Conservation (phyloP, 2,888 invertebrate species). For the Drosophila bunnanda region DNA sequence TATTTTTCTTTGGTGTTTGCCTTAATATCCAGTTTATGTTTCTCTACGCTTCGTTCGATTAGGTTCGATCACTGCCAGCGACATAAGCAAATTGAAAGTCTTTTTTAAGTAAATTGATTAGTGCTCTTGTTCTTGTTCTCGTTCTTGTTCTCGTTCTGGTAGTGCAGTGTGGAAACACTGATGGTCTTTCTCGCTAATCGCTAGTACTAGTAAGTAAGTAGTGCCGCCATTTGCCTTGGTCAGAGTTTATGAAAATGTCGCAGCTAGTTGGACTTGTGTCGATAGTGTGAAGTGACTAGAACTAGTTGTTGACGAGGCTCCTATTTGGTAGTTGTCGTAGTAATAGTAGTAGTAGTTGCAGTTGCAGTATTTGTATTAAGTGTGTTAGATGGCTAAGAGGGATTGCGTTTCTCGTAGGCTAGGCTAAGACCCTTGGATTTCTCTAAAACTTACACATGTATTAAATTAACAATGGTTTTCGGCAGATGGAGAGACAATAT, state of each 20-base stretch:
- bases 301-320: conserved; percentile 43
- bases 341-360: conserved; percentile 10
- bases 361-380: conserved; percentile 19
- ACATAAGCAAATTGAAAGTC: conserved; percentile 73
- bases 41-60: conserved; percentile 36
- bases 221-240: conserved; percentile 73
- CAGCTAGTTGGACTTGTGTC: conserved; percentile 42
- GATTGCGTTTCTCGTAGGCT: conserved; percentile 33
- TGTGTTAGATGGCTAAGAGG: conserved; percentile 28
- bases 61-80: conserved; percentile 56
- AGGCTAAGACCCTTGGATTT: conserved; percentile 48
- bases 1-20: conserved; percentile 55
- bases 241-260: conserved; percentile 65
- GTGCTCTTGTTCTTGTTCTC: conserved; percentile 27
- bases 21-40: conserved; percentile 43
- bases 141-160: conserved; percentile 33
- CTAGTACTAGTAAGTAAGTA: conserved; percentile 41
- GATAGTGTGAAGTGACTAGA: conserved; percentile 58
- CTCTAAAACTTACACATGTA: conserved; percentile 74
- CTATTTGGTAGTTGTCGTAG: conserved; percentile 22
- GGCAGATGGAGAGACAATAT: conserved; percentile 62
- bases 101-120: conserved; percentile 67
- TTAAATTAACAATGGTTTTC: conserved; percentile 75
- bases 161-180: conserved; percentile 70
- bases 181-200: conserved; percentile 66